Base-by-base conservation (phyloP, 2,888 invertebrate genomes). In the Tinea pellionella region DNA sequence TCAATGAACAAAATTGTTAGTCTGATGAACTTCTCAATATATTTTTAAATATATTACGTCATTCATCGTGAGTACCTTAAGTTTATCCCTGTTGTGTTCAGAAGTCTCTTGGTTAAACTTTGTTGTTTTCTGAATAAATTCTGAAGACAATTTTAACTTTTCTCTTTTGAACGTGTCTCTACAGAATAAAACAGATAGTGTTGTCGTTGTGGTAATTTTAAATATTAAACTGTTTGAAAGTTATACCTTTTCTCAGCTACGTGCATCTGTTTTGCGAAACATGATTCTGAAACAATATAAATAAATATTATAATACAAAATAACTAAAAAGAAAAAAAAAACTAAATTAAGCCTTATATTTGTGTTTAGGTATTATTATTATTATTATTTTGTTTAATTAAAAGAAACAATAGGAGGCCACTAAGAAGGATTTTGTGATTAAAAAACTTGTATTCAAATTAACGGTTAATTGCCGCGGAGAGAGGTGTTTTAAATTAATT, bases 81-180 rank as follows among this genome's bases (percentile, higher is more conserved):
- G 32, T 32, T 6, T 32, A 32, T 57, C 57, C 57, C 57, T 11
- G 16, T 3, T 24, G 53, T 24, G 6, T 53, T 53, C n/a, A 24
- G 53, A 53, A 57, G 15, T 13, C 15, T 32, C 3, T 57, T 57
- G 32, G 18, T 57, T 57, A 57, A 57, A 57, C 57, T 57, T 57
- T 32, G 32, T 57, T 57, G 32, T 30, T 57, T 32, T 57, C 32
- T 32, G 32, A 30, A 57, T 32, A 57, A 57, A 32, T 57, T 57
- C 57, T 19, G 13, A 57, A 32, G 32, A 12, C 57, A 57, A 57
- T 57, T 57, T 32, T n/a, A 57, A 57, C 57, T 57, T 57, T 57
- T 57, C n/a, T 13, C n/a, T 32, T 57, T 57, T 32, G 32, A 15
- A 30, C 57, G 57, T 57, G 57, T 19, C 57, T 32, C 55, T 47